A percentile compares a stretch with the other conserved stretches of the same genome.
Evolutionary conservation across 2,888 invertebrate genomes (phyloP).

Genomic region (Leptinotarsa haldemani): DNA sequence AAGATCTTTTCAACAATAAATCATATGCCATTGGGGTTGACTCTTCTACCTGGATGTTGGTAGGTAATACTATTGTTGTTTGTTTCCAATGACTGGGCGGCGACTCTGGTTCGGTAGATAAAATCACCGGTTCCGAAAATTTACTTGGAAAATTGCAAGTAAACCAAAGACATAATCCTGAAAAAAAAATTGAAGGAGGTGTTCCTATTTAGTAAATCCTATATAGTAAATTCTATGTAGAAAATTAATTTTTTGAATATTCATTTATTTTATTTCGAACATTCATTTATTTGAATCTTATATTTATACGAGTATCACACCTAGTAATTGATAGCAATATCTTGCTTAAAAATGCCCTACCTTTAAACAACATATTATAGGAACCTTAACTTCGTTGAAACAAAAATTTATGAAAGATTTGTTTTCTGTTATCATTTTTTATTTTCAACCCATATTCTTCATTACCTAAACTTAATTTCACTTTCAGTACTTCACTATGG

Average conservation of each 20-base stretch:
- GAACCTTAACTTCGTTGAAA: no score
- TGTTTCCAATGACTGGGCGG: conserved; percentile 80
- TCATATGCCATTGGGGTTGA: conserved; percentile 78
- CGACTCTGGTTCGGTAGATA: conserved; percentile 72
- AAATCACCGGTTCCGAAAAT: conserved; percentile 57
- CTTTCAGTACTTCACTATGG: no score
- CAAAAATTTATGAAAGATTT: no score
- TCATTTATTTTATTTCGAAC: background rate
- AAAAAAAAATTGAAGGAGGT: conserved; percentile 3
- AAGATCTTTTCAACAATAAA: conserved; percentile 71
- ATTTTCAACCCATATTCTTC: no score
- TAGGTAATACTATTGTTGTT: conserved; percentile 80
- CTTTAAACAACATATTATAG: no score
- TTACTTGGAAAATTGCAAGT: conserved; percentile 72
- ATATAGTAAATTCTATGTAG: no score
- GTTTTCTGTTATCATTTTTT: no score
- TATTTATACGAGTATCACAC: background rate
- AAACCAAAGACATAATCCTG: conserved; percentile 85
- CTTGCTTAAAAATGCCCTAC: no score
- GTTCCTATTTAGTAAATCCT: no score
- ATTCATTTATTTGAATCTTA: background rate
- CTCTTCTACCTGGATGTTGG: conserved; percentile 69
- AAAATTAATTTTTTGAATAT: background rate
- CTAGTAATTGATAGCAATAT: no score
- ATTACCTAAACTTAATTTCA: no score